Evolutionary conservation across 1,140 invertebrate genomes (phyloP), one percentile per base, ranked within the genome.

Genomic region (Cyclargus thomasi): DNA sequence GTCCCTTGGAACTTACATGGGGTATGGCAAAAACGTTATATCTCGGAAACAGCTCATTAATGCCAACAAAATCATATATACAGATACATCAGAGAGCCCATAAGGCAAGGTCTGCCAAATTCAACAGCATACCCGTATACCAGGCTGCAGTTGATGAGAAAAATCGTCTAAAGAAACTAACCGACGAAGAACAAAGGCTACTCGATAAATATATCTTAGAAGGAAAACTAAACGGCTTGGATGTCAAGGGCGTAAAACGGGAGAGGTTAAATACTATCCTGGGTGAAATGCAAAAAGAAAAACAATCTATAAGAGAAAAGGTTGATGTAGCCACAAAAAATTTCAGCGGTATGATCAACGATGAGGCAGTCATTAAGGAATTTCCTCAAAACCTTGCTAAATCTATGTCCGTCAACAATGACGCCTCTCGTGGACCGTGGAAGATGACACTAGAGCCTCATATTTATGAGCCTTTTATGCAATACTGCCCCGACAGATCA

Each of bases 1-100:
- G 92, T 8, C 93, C 95, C 20, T 88, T 98, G 47, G 95, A 97
- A 77, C 92, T 94, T 36, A 96, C 95, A n/a, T 97, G 96, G 95
- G 95, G 95, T 35, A 92, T 97, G 70, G 94, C 96, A 0, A 97
- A 97, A 84, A 94, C 95, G 23, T 86, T 98, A 11, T 97, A 95
- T 80, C 90, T 95, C 64, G 95, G 95, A n/a, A 95, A 95, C 79
- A 94, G 93, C 74, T 94, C 94, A n/a, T 75, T 95, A 20, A 96
- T 97, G 92, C 94, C 96, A 8, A 94, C 94, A 7, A 93, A 94
- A 76, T 94, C 92, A 35, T 97, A 97, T 77, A 85, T 94, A 67
- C 92, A 93, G 68, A 95, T 97, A 65, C 94, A 96, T 74, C 93
- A 95, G 69, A 86, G 95, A 72, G 95, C 95, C 0, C 90, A 92